Percentiles rank a stretch among this genome's conserved stretches.
phyloP scores from a whole-genome alignment of 1,140 invertebrate genomes.

The Dreissena polymorpha region DNA sequence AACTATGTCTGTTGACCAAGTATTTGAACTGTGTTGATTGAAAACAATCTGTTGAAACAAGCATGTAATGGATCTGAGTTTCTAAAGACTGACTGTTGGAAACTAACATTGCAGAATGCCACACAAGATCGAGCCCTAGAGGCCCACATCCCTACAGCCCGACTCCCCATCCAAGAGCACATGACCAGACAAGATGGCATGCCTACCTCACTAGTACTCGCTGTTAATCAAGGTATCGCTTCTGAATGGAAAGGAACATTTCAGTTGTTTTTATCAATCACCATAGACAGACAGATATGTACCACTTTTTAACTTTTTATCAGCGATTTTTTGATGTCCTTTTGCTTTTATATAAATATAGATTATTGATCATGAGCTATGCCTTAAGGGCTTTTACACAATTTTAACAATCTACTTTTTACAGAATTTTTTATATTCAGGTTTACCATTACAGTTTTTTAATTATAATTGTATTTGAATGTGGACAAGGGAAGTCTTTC shows the following conservation, averaged over 20 bases:
- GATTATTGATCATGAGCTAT: not conserved
- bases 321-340: not conserved
- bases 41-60: too few relatives aligned
- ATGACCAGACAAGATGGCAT: slow-evolving; percentile 57
- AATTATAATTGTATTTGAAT: too few relatives aligned
- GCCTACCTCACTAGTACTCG: slow-evolving; percentile 61
- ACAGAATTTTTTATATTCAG: too few relatives aligned
- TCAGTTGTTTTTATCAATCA: not conserved
- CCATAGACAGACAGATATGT: not conserved
- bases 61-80: too few relatives aligned
- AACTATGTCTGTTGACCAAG: too few relatives aligned
- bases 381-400: too few relatives aligned
- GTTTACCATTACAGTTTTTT: too few relatives aligned
- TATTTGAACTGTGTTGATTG: too few relatives aligned
- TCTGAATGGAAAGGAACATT: not conserved
- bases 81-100: too few relatives aligned
- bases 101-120: slow-evolving; percentile 38
- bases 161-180: slow-evolving; percentile 68
- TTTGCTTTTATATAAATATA: not conserved
- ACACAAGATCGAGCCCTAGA: slow-evolving; percentile 50
- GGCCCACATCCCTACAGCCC: slow-evolving; percentile 53
- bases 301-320: not conserved
- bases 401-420: too few relatives aligned
- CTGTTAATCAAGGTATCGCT: slow-evolving; percentile 69
- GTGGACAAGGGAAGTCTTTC: too few relatives aligned